Evolutionary conservation across 2,113 vertebrate genomes (phyloP).

Genomic region (Cranoglanis bouderius): DNA sequence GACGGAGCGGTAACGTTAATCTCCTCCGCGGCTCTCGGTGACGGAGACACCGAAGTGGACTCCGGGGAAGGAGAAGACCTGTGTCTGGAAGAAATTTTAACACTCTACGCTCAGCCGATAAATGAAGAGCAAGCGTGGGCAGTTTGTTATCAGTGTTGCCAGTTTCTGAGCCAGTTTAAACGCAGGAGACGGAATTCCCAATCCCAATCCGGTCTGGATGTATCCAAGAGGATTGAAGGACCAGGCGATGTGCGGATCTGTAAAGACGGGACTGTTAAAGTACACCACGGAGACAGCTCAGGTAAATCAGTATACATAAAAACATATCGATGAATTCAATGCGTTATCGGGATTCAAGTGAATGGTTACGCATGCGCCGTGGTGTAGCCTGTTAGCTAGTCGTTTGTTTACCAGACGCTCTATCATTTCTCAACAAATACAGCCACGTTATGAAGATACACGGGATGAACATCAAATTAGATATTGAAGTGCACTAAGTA

Average conservation of each 20-base stretch:
- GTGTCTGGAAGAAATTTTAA: conserved; percentile 85
- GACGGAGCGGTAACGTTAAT: conserved; percentile 61
- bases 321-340: too few relatives aligned
- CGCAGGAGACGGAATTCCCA: conserved; percentile 66
- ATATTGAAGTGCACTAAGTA: conserved; percentile 2
- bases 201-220: conserved; percentile 56
- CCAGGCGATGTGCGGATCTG: conserved; percentile 80
- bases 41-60: conserved; percentile 60
- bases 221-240: conserved; percentile 67
- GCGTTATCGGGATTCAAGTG: background rate
- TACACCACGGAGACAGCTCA: conserved; percentile 59
- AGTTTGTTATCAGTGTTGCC: conserved; percentile 91
- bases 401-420: background rate
- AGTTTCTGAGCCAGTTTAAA: conserved; percentile 70
- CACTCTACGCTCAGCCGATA: conserved; percentile 90
- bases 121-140: conserved; percentile 98
- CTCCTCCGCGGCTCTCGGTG: conserved; percentile 58
- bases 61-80: conserved; percentile 72
- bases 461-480: background rate
- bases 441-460: background rate
- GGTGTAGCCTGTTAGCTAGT: too few relatives aligned
- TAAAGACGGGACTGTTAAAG: conserved; percentile 81
- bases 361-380: conserved; percentile 15
- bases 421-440: background rate
- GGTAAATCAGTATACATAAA: conserved; percentile 68